Evolutionary conservation across 2,888 invertebrate genomes (phyloP), one percentile per base, ranked within the genome.

Genomic region (Ormyrus rosae): DNA sequence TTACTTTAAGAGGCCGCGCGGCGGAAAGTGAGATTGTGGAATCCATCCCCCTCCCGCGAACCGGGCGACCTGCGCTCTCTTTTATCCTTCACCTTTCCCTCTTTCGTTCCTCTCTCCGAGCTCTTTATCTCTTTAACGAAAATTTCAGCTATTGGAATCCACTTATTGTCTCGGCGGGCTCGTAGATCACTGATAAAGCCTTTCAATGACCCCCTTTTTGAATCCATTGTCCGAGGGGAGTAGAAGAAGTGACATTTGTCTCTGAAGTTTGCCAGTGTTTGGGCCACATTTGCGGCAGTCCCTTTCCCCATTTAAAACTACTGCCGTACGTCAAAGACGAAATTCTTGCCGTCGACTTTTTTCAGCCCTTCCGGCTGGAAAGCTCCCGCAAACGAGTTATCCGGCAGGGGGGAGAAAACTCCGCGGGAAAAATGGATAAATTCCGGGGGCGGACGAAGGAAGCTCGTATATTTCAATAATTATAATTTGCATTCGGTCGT

Each of bases 201-300:
- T 63, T 80, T 63, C 55, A 51, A 69, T 58, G 69, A 64, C 63
- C 80, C 63, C 76, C 63, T 80, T 80, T 76, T 75, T 63, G 74
- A 56, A 63, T 56, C 56, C 71, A 73, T 79, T 79, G 78, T 79
- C 46, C 73, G 46, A 46, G 50, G 8, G 56, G 9, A 13, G 34
- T 45, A 10, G 56, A 80, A 80, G 80, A 76, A 80, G 13, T 72
- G 76, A 72, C 80, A 68, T 80, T 80, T 80, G 76, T 80, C 72
- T 76, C 72, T 50, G n/a, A 65, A 77, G 77, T 77, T 77, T 48
- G 56, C 19, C 50, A 13, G 7, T 60, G 70, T 72, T 65, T 72
- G 56, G 10, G 68, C 45, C 55, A 19, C 48, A 34, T 34, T 34
- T 7, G 6, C n/a, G 11, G n/a, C 48, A 1, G 48, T 56, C 64